These are phyloP conservation scores for Heteromurus nitidus DNA, from an alignment of 2,888 invertebrate species.

Conservation along the genomic window DNA sequence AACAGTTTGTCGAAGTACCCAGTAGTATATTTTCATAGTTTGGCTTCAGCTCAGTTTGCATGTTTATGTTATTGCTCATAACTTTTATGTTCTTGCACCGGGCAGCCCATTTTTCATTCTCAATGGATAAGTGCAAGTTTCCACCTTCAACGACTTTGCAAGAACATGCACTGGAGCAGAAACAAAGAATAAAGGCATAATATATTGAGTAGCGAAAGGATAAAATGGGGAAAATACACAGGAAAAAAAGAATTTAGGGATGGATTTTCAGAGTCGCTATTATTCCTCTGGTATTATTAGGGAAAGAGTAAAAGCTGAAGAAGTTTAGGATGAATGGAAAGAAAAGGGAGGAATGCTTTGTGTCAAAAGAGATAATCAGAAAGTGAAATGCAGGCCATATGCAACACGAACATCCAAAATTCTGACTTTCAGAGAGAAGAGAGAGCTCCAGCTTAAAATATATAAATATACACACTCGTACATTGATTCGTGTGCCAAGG, in stretches of 20 bases:
- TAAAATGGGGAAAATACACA: not conserved
- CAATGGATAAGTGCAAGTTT: conserved; percentile 12
- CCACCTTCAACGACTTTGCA: not conserved
- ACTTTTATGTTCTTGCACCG: no score
- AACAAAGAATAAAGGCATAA: not conserved
- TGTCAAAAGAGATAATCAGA: conserved; percentile 50
- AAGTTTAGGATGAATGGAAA: conserved; percentile 12
- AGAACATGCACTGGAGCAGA: not conserved
- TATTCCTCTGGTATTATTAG: not conserved
- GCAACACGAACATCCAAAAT: conserved; percentile 37
- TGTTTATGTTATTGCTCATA: no score
- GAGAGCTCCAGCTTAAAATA: not conserved
- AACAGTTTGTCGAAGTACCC: no score
- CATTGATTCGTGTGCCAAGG: not conserved
- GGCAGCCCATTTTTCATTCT: not conserved
- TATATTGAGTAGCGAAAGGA: not conserved
- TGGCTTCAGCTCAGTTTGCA: not conserved
- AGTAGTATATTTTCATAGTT: not conserved
- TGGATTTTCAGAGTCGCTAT: no score
- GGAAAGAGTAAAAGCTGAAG: not conserved
- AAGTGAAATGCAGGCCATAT: conserved; percentile 49
- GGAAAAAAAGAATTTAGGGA: no score
- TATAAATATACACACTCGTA: not conserved
- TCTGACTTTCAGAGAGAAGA: conserved; percentile 12
- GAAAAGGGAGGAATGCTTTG: conserved; percentile 28